A percentile compares a stretch with the other conserved stretches of the same genome.
Evolutionary conservation across 2,113 vertebrate species (phyloP).

Genomic region (Syngnathus floridae): DNA sequence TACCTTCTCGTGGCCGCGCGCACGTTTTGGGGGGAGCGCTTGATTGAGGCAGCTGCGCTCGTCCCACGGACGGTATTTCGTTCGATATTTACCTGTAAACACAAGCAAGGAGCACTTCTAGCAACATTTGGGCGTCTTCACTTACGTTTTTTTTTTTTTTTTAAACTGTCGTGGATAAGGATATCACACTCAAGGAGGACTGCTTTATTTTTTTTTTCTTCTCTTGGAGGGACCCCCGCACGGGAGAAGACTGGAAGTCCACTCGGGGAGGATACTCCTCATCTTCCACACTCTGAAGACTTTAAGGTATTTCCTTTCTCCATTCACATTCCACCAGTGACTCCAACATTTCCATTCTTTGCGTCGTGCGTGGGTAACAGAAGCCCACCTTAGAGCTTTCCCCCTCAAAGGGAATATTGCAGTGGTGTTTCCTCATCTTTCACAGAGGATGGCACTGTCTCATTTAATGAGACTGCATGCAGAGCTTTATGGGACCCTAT

Average conservation of each 20-base stretch:
- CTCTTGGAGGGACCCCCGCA: background rate
- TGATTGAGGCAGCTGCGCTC: conserved; percentile 1
- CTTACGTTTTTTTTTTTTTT: background rate
- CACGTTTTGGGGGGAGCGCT: background rate
- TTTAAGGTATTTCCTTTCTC: background rate
- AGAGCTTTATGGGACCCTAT: no score
- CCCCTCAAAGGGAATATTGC: background rate
- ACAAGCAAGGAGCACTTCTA: background rate
- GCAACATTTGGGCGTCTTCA: background rate
- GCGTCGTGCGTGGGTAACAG: background rate
- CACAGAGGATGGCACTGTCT: conserved; percentile 34
- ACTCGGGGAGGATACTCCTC: background rate
- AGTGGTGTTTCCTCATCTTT: conserved; percentile 1
- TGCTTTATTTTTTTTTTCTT: background rate
- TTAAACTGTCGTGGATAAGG: background rate
- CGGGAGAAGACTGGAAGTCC: background rate
- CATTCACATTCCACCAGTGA: background rate
- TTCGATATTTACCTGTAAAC: background rate
- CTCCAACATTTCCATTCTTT: background rate
- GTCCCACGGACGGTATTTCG: background rate
- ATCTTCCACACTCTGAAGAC: background rate
- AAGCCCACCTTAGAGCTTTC: background rate
- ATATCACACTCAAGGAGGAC: background rate
- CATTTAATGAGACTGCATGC: conserved; percentile 40
- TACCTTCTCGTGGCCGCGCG: background rate